Evolutionary conservation across 2,797 vertebrate genomes (phyloP), one percentile per base, ranked within the genome.

Genomic region (Myotis findleyi): DNA sequence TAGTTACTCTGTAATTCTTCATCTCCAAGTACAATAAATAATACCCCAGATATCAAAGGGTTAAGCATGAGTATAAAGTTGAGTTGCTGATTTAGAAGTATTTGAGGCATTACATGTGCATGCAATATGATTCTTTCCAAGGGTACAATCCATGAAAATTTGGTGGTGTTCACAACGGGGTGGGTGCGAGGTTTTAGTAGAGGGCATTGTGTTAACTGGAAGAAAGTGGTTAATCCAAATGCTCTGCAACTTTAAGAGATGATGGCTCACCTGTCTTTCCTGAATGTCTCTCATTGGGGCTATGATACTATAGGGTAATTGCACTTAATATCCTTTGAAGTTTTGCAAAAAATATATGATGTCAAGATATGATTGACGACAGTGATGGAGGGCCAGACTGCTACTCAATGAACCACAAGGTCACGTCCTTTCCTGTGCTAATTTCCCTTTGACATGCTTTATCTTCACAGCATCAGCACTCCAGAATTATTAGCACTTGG

Each of bases 91-190:
- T 23, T 18, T 64, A 8, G 20, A 57, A 81, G 18, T 12, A 44
- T 71, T 9, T 59, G 38, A 57, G 7, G 25, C 12, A 36, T 44
- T 68, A 13, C 0, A 14, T 7, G 9, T 18, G 1, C 3, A 17
- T 66, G 30, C 30, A 25, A 0, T 41, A 30, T 71, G 27, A 71
- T 41, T 57, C 53, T 10, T 41, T 18, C 2, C 8, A 68, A 36
- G 16, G 36, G 20, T 33, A 44, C 51, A 79, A 7, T 1, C 25
- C 36, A 47, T 7, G 41, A 27, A 33, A 72, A 90, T 18, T 2
- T 17, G 36, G 2, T 59, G 20, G 16, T 17, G 1, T 41, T 59
- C 21, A 9, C 1, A 59, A 27, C 6, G 9, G 17, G 2, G 1
- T n/a, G 1, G 2, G 14, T 81, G 18, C 9, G 14, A 47, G 10